A percentile compares a stretch with the other conserved stretches of the same genome.
Conservation (phyloP, 2,797 vertebrate genomes). For the Tolypeutes matacus region DNA sequence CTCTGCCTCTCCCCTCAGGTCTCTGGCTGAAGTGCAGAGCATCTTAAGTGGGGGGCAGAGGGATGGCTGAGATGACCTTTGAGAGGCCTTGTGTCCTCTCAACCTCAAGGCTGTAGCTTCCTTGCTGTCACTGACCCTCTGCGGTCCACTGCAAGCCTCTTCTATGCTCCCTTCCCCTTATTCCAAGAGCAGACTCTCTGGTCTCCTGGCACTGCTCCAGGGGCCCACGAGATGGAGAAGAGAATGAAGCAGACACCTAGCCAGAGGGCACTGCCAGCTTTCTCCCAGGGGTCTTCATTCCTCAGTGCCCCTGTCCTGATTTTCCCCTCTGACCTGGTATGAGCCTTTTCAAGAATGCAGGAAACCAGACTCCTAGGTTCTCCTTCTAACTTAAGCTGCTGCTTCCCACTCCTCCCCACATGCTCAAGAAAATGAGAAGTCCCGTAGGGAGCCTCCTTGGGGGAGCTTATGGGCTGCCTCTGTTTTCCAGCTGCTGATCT, state of each 20-base stretch:
- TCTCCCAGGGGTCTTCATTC: background rate
- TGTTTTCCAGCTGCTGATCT: constrained; percentile 19
- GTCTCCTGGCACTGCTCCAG: background rate
- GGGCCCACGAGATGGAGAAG: background rate
- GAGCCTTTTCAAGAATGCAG: constrained; percentile 44
- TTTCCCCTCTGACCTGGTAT: background rate
- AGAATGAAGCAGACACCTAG: background rate
- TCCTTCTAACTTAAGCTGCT: constrained; percentile 7
- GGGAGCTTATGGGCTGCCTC: background rate
- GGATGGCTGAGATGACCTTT: background rate
- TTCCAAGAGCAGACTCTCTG: background rate
- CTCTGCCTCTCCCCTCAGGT: background rate
- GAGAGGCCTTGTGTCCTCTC: background rate
- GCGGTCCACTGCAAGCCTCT: background rate
- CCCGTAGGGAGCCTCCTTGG: constrained; percentile 39
- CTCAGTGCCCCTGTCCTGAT: constrained; percentile 41
- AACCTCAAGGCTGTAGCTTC: background rate
- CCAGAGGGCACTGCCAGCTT: background rate
- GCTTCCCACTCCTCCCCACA: background rate
- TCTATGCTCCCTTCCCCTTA: background rate
- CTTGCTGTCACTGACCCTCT: background rate
- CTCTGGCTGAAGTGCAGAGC: background rate
- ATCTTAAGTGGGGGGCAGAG: background rate
- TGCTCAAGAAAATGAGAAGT: constrained; percentile 38
- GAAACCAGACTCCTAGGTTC: constrained; percentile 63